Conservation (phyloP, 1,140 invertebrate genomes). For the Drosophila kurseongensis region DNA sequence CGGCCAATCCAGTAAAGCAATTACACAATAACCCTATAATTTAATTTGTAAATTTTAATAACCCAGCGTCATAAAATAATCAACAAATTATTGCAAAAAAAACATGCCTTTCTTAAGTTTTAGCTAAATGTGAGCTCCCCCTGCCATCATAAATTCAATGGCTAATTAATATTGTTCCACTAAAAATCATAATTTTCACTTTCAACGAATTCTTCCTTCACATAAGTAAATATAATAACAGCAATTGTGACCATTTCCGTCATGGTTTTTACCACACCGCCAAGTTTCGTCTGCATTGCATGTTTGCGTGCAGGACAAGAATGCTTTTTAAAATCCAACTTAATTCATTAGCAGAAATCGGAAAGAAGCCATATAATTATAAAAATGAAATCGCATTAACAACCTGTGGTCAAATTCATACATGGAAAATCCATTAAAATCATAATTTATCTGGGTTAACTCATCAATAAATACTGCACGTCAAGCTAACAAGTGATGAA, state of each 20-base stretch:
- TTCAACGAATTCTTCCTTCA: background rate
- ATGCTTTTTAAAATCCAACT: constrained; percentile 53
- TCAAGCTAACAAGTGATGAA: too few relatives aligned
- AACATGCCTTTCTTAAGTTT: background rate
- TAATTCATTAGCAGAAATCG: constrained; percentile 72
- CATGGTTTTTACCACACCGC: constrained; percentile 2
- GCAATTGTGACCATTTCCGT: background rate
- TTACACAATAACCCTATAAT: too few relatives aligned
- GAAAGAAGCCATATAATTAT: constrained; percentile 23
- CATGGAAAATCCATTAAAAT: constrained; percentile 67
- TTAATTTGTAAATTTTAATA: too few relatives aligned
- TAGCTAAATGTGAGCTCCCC: background rate
- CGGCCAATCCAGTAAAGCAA: too few relatives aligned
- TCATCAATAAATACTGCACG: constrained; percentile 7
- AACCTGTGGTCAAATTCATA: constrained; percentile 15
- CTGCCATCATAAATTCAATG: background rate
- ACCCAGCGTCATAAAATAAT: too few relatives aligned
- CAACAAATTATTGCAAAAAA: too few relatives aligned
- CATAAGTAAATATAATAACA: constrained; percentile 5
- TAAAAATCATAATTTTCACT: constrained; percentile 4
- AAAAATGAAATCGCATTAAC: constrained; percentile 11
- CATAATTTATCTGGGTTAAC: background rate
- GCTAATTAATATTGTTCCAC: background rate
- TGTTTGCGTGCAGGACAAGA: constrained; percentile 44
- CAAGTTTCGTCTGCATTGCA: constrained; percentile 39